Evolutionary conservation across 92 coral and sea anemone species (phyloP).

Genomic region (Isaurus tuberculatus): DNA sequence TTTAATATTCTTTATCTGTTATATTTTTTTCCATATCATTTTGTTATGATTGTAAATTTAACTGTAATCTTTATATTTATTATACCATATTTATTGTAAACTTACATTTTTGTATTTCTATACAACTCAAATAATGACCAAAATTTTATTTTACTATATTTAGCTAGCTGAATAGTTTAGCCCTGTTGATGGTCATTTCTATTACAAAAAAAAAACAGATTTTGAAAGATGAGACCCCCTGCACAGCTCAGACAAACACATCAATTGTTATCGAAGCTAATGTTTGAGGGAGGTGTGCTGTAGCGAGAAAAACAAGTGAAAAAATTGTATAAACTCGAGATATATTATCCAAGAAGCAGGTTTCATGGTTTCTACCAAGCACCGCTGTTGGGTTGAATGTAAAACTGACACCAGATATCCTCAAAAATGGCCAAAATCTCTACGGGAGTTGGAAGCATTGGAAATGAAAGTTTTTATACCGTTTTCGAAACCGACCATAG

Average conservation of each 20-base stretch:
- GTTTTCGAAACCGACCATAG: neutral
- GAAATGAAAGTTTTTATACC: neutral
- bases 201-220: constrained; percentile 16
- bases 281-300: neutral
- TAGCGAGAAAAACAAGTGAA: neutral
- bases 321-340: neutral
- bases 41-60: no score
- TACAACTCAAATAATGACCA: no score
- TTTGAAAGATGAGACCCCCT: constrained; percentile 12
- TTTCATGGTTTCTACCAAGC: neutral
- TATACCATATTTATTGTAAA: no score
- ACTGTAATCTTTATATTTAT: no score
- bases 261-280: neutral
- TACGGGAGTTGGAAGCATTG: neutral
- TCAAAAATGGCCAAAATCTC: neutral
- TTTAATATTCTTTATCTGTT: no score
- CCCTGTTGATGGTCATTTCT: no score
- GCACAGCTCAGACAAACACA: constrained; percentile 18
- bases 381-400: constrained; percentile 3
- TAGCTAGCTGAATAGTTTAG: no score
- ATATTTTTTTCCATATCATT: no score
- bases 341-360: neutral
- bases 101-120: no score
- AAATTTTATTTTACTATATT: no score
- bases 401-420: constrained; percentile 13